phyloP scores from a whole-genome alignment of 2,888 invertebrate genomes.

The Thymelicus lineola region DNA sequence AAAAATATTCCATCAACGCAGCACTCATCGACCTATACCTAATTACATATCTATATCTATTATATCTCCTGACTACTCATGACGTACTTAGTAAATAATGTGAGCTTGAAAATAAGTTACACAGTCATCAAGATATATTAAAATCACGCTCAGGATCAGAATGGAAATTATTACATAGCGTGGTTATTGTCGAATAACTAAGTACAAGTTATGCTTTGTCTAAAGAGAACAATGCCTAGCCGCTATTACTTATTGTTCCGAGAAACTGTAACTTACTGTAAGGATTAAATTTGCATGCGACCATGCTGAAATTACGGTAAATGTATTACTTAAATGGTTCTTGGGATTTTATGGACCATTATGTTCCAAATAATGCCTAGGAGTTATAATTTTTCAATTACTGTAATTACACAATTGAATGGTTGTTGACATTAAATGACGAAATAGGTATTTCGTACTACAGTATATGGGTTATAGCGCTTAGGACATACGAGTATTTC shows the following conservation, averaged over 20 bases:
- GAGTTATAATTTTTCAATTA: background rate
- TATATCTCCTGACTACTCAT: background rate
- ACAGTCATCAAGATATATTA: conserved; percentile 3
- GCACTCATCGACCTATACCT: no score
- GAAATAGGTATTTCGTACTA: no score
- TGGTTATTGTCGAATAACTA: conserved; percentile 32
- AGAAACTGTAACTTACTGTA: conserved; percentile 19
- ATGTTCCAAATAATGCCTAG: background rate
- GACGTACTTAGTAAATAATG: background rate
- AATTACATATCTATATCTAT: background rate
- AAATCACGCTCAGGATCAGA: conserved; percentile 7
- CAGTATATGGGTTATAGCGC: no score
- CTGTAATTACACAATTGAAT: background rate
- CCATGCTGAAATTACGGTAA: conserved; percentile 11
- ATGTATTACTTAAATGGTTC: conserved; percentile 8
- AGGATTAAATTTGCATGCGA: conserved; percentile 21
- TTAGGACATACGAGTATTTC: no score
- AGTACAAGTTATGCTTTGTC: conserved; percentile 37
- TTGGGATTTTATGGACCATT: conserved; percentile 5
- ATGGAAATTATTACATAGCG: conserved; percentile 24
- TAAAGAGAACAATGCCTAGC: conserved; percentile 24
- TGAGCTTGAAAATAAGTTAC: background rate
- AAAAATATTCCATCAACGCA: no score
- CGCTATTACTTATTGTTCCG: conserved; percentile 26
- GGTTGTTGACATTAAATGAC: no score